Conservation (phyloP, 2,797 vertebrate genomes). For the Neopelma chrysocephalum region DNA sequence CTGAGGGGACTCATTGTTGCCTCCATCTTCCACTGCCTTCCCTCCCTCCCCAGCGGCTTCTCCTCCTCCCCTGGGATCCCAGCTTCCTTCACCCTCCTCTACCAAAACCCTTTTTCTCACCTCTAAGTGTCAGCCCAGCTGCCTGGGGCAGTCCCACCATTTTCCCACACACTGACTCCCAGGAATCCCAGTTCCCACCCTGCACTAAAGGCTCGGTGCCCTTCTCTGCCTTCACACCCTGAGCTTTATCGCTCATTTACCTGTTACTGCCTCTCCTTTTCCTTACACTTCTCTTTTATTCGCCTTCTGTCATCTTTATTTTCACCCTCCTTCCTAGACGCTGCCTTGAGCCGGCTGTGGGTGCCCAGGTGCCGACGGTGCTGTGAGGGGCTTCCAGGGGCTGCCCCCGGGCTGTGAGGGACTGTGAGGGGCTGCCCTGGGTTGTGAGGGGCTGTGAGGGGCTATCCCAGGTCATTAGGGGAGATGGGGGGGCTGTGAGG, state of each 20-base stretch:
- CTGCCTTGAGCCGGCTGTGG: accelerated
- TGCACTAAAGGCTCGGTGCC: accelerated
- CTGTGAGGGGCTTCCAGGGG: background rate
- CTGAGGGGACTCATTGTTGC: background rate
- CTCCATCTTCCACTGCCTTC: background rate
- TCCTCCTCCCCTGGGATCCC: background rate
- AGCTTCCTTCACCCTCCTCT: background rate
- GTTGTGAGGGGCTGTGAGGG: too few relatives aligned
- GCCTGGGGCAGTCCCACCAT: accelerated
- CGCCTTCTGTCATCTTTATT: background rate
- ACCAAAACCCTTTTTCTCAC: background rate
- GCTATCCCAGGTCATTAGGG: too few relatives aligned
- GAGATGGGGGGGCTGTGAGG: too few relatives aligned
- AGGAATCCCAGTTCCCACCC: background rate
- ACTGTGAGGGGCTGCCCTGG: too few relatives aligned
- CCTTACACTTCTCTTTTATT: background rate
- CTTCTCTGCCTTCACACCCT: background rate
- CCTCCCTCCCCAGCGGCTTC: accelerated
- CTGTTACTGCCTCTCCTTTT: background rate
- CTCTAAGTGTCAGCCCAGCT: background rate
- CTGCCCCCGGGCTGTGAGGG: too few relatives aligned
- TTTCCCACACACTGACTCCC: accelerated
- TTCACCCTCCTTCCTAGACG: background rate
- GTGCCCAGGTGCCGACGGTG: accelerated
- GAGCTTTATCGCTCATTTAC: background rate